These are phyloP conservation scores for Unio pictorum DNA, from an alignment of 2,888 invertebrate genomes.

Conservation along the genomic window DNA sequence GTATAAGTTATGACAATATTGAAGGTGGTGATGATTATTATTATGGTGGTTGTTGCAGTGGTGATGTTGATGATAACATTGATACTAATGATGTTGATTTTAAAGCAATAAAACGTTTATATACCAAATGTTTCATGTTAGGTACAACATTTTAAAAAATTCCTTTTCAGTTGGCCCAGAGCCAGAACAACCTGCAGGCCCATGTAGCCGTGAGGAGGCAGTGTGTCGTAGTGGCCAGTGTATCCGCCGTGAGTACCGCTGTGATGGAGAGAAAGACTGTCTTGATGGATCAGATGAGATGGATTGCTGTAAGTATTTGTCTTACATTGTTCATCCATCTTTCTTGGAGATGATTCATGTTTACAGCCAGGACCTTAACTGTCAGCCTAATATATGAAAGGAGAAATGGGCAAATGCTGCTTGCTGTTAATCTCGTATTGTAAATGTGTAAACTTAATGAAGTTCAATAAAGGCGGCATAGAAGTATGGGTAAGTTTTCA, in stretches of 20 bases:
- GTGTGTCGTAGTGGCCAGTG: slow-evolving; percentile 94
- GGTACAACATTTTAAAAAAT: no score
- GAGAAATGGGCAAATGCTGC: no score
- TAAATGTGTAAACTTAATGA: no score
- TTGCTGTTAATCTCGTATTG: no score
- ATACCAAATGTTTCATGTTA: not conserved
- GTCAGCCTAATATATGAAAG: no score
- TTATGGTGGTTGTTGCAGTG: not conserved
- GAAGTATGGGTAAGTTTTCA: no score
- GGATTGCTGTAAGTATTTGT: slow-evolving; percentile 21
- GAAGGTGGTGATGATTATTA: not conserved
- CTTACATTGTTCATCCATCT: not conserved
- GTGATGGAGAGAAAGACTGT: slow-evolving; percentile 63
- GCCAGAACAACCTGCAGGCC: slow-evolving; percentile 25
- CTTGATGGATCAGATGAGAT: slow-evolving; percentile 61
- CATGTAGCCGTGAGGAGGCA: slow-evolving; percentile 54
- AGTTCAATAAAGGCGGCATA: no score
- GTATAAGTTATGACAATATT: not conserved
- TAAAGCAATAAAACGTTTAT: not conserved
- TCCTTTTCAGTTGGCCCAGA: slow-evolving; percentile 40
- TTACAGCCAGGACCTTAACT: no score
- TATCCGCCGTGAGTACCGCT: slow-evolving; percentile 80
- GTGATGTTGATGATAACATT: not conserved
- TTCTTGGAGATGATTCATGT: no score
- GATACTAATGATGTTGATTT: not conserved